Evolutionary conservation across 1,140 invertebrate species (phyloP).

Genomic region (Druon quercuslanigerum): DNA sequence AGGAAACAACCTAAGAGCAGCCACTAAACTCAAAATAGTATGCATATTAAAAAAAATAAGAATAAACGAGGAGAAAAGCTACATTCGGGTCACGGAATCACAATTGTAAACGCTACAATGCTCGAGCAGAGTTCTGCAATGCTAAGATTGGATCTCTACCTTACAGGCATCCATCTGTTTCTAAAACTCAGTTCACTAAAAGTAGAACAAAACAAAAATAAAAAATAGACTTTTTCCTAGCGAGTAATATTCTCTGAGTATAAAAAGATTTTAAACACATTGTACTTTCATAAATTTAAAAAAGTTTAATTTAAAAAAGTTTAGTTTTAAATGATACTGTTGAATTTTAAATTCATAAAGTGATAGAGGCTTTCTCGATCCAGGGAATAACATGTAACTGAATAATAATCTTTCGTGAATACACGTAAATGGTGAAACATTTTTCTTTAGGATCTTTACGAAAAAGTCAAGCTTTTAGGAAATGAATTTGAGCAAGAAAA

Average conservation of each 20-base stretch:
- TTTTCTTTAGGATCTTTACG: too few relatives aligned
- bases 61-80: neutral
- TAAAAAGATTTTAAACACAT: neutral
- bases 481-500: too few relatives aligned
- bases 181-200: neutral
- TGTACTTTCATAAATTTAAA: too few relatives aligned
- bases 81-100: neutral
- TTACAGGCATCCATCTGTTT: slow-evolving; percentile 7
- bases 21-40: neutral
- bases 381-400: too few relatives aligned
- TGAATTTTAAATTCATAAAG: too few relatives aligned
- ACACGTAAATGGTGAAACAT: too few relatives aligned
- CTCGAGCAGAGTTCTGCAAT: slow-evolving; percentile 1
- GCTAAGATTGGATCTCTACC: slow-evolving; percentile 4
- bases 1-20: neutral
- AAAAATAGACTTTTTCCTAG: neutral
- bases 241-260: neutral
- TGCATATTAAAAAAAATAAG: slow-evolving; percentile 2
- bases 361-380: too few relatives aligned
- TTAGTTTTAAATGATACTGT: too few relatives aligned
- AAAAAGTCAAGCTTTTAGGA: too few relatives aligned
- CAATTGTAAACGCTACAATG: slow-evolving; percentile 12
- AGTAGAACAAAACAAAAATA: neutral
- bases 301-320: too few relatives aligned
- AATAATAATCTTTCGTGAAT: too few relatives aligned